phyloP scores from a whole-genome alignment of 2,888 invertebrate species.

The Cantharis rustica region DNA sequence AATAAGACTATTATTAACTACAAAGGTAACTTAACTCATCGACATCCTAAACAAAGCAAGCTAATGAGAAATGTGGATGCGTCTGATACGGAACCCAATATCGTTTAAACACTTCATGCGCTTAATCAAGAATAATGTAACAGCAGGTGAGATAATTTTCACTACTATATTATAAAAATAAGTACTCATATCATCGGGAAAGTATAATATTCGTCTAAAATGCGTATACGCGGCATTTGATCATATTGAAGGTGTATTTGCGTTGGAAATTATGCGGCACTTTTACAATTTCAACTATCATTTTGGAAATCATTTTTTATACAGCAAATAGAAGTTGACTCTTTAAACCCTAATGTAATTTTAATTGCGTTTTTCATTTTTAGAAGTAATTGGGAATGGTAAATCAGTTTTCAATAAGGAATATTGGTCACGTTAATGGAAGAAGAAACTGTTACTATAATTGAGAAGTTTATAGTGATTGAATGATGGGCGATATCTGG shows the following conservation, averaged over 20 bases:
- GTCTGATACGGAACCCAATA: not conserved
- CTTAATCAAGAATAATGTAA: not conserved
- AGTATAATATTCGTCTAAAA: not conserved
- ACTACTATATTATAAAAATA: not conserved
- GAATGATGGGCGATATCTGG: not conserved
- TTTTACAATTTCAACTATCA: not conserved
- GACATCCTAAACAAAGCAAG: not conserved
- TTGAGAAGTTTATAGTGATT: not conserved
- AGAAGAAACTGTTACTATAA: slow-evolving; percentile 14
- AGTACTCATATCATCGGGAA: not conserved
- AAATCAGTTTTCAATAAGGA: not conserved
- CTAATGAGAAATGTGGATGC: not conserved
- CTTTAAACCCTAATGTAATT: not conserved
- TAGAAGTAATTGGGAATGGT: slow-evolving; percentile 7
- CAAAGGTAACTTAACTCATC: not conserved
- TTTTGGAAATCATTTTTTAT: not conserved
- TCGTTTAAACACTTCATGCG: not conserved
- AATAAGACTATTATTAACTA: not conserved
- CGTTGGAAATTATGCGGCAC: not conserved
- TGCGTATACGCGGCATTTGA: not conserved
- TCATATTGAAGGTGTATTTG: not conserved
- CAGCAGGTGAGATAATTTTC: not conserved
- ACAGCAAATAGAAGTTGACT: not conserved
- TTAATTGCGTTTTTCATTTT: not conserved
- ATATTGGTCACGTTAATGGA: slow-evolving; percentile 6